phyloP scores from a whole-genome alignment of 2,113 vertebrate species.

The Taxidea taxus region DNA sequence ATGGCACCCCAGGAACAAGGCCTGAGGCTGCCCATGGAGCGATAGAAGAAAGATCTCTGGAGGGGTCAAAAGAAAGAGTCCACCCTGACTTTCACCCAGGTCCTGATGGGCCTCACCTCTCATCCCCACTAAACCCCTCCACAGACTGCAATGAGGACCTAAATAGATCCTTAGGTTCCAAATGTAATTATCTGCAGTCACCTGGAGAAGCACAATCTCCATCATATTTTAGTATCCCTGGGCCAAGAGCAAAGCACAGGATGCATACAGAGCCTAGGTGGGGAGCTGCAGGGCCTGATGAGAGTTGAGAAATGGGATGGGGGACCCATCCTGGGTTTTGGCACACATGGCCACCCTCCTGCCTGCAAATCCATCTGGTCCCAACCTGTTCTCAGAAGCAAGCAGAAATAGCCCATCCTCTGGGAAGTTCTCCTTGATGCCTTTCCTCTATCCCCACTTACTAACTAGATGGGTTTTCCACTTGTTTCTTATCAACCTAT shows the following conservation, averaged over 20 bases:
- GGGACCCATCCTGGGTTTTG: too few species aligned
- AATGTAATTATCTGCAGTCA: constrained; percentile 92
- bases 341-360: background rate
- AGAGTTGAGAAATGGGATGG: too few species aligned
- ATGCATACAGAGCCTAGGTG: accelerated
- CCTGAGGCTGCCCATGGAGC: background rate
- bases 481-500: background rate
- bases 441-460: accelerated
- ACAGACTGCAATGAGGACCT: too few species aligned
- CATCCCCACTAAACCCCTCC: too few species aligned
- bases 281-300: too few species aligned
- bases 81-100: too few species aligned
- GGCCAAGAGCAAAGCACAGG: background rate
- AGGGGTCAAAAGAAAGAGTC: background rate
- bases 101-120: too few species aligned
- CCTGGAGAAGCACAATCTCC: constrained; percentile 92
- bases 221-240: constrained; percentile 93
- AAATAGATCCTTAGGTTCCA: constrained; percentile 45
- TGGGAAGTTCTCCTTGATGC: background rate
- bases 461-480: background rate
- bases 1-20: too few species aligned
- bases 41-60: background rate
- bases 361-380: background rate
- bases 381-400: background rate
- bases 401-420: background rate